A percentile compares a stretch with the other conserved stretches of the same genome.
Evolutionary conservation across 2,113 vertebrate species (phyloP).

Genomic region (Fregata magnificens): DNA sequence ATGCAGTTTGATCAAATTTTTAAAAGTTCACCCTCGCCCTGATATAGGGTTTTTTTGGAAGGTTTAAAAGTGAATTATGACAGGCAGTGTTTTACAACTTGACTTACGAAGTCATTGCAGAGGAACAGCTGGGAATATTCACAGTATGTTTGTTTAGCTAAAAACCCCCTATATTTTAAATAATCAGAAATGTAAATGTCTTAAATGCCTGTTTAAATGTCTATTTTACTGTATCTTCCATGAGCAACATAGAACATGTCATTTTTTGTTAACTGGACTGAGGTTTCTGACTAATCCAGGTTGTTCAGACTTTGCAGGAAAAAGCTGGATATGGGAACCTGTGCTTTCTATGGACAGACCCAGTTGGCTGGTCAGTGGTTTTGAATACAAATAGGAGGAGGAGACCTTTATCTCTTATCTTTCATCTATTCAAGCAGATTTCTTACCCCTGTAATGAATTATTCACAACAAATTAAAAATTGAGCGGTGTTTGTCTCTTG

Average conservation of each 20-base stretch:
- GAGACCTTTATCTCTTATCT: not conserved
- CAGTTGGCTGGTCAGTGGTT: not conserved
- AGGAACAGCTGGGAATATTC: not conserved
- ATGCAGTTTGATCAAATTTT: not conserved
- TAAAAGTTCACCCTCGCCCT: not conserved
- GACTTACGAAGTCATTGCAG: not conserved
- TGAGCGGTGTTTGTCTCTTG: not conserved
- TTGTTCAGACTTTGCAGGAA: not conserved
- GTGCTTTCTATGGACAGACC: not conserved
- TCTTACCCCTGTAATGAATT: constrained; percentile 17
- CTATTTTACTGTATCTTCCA: not conserved
- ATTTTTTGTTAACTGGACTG: not conserved
- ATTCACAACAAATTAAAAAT: constrained; percentile 41
- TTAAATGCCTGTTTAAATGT: not conserved
- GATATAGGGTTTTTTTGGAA: fast-evolving
- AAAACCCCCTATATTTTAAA: not conserved
- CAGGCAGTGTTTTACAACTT: not conserved
- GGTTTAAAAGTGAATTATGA: not conserved
- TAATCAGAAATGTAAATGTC: not conserved
- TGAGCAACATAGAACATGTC: not conserved
- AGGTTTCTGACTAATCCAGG: not conserved
- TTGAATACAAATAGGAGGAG: not conserved
- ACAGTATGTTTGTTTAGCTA: not conserved
- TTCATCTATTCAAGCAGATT: constrained; percentile 20
- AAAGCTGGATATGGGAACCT: not conserved